Evolutionary conservation across 1,140 invertebrate species (phyloP).

Genomic region (Gerris buenoi): DNA sequence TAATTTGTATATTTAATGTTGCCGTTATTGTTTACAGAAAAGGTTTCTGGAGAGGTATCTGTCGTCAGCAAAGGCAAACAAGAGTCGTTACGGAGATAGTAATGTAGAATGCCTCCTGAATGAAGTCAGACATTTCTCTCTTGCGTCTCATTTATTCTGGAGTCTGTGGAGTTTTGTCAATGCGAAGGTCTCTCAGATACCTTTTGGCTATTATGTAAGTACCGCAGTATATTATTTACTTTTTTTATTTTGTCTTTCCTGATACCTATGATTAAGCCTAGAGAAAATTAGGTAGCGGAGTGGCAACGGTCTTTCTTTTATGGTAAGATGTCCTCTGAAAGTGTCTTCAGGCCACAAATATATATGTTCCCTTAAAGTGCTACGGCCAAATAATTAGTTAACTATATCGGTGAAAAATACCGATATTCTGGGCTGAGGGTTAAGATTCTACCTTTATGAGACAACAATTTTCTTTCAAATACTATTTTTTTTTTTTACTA

Average conservation of each 20-base stretch:
- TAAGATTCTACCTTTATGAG: no score
- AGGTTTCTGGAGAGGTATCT: constrained; percentile 23
- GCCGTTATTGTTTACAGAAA: constrained; percentile 13
- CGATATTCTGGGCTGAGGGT: no score
- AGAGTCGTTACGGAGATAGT: constrained; percentile 7
- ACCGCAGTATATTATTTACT: background rate
- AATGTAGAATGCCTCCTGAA: constrained; percentile 34
- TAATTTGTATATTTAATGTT: background rate
- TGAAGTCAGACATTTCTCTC: constrained; percentile 66
- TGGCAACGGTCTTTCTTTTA: background rate
- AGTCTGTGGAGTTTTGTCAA: constrained; percentile 80
- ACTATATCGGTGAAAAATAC: background rate
- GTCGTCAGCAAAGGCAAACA: background rate
- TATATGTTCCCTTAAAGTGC: background rate
- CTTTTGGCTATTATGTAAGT: constrained; percentile 88
- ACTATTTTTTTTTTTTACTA: no score
- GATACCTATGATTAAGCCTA: background rate
- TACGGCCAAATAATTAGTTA: background rate
- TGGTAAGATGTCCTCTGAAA: background rate
- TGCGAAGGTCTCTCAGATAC: constrained; percentile 69
- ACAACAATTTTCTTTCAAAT: no score
- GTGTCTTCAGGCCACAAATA: background rate
- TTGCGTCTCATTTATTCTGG: constrained; percentile 90
- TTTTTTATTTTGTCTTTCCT: background rate
- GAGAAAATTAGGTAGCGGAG: background rate